Percentiles rank a stretch among this genome's conserved stretches.
These are phyloP conservation scores for Dendrocincla fuliginosa DNA, from an alignment of 2,797 vertebrate species.

Conservation along the genomic window DNA sequence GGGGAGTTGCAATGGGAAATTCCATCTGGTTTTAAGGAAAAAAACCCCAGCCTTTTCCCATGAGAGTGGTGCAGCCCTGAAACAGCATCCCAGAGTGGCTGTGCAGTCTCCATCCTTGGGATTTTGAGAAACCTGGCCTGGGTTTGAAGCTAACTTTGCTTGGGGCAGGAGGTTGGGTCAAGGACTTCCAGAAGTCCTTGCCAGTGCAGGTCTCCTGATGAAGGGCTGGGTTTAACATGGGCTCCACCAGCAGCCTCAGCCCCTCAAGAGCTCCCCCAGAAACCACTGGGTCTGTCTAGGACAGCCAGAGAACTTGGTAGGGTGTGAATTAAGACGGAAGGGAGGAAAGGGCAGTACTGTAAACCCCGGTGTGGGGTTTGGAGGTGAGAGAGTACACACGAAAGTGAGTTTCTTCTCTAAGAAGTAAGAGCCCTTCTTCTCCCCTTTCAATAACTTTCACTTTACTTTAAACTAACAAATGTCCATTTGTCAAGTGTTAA, in stretches of 20 bases:
- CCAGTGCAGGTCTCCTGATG: rapidly evolving
- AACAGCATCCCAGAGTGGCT: neutral
- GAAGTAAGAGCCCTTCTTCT: neutral
- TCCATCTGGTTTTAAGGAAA: neutral
- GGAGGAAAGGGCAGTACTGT: neutral
- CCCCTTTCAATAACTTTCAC: slow-evolving; percentile 38
- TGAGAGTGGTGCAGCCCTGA: neutral
- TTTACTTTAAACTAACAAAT: slow-evolving; percentile 48
- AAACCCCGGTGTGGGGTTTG: neutral
- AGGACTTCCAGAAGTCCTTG: neutral
- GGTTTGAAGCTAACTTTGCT: neutral
- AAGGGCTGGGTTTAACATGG: rapidly evolving
- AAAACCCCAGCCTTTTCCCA: neutral
- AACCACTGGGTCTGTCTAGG: rapidly evolving
- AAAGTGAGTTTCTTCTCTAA: neutral
- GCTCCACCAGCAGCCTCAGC: neutral
- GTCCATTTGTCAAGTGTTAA: slow-evolving; percentile 68
- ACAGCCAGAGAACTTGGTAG: neutral
- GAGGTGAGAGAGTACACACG: neutral
- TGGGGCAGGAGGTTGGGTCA: neutral
- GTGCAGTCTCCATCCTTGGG: neutral
- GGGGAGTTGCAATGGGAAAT: neutral
- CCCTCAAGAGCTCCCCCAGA: neutral
- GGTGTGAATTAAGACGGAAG: neutral
- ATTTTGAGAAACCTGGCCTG: neutral